Percentiles rank a stretch among this genome's conserved stretches.
Conservation (phyloP, 2,888 invertebrate species). For the Aspidiotus destructor region DNA sequence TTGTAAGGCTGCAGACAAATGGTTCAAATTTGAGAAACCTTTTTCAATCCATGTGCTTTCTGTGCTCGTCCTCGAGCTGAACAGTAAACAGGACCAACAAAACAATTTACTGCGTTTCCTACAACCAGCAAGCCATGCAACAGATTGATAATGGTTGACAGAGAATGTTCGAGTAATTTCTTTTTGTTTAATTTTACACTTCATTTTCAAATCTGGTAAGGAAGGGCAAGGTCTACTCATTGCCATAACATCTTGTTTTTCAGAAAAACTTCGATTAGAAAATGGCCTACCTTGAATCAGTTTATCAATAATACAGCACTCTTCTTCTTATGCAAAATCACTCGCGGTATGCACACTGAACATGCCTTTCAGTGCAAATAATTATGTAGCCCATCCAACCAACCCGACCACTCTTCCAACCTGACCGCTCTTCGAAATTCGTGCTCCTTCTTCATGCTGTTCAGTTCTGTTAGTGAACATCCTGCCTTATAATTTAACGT, state of each 20-base stretch:
- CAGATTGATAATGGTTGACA: neutral
- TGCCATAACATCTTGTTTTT: constrained; percentile 1
- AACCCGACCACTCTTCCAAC: no score
- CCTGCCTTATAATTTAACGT: no score
- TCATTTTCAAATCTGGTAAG: neutral
- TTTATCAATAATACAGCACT: neutral
- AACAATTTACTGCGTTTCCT: neutral
- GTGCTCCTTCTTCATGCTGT: no score
- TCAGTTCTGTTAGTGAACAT: no score
- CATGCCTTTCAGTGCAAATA: no score
- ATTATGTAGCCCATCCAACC: no score
- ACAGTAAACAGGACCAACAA: neutral
- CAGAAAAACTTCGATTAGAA: neutral
- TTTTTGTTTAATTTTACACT: neutral
- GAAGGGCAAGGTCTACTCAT: neutral
- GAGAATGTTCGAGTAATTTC: neutral
- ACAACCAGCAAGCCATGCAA: neutral
- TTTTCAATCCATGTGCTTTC: neutral
- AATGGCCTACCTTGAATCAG: neutral
- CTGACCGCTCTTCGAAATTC: no score
- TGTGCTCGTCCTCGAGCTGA: neutral
- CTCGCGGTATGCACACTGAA: no score
- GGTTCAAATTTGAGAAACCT: neutral
- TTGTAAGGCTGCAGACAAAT: neutral
- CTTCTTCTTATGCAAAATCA: no score